Base-by-base conservation (phyloP, 2,888 invertebrate species). In the Dorcus hopei region DNA sequence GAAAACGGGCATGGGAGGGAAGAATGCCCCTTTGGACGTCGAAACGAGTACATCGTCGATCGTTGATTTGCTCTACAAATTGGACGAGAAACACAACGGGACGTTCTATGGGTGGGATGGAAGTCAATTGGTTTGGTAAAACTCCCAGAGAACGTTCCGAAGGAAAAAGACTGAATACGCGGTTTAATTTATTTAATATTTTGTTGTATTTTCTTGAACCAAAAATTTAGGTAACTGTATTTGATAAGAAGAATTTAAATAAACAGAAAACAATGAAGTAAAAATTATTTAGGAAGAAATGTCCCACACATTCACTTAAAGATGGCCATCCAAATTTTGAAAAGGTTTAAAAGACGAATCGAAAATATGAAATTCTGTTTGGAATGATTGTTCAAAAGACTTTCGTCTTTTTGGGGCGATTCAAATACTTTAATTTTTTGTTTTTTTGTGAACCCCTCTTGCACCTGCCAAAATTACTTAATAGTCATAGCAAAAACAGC, bases 1-100 rank as follows among this genome's bases (percentile, higher is more conserved):
- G 6, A 86, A 87, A 74, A 96, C 95, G 0, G 89, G 89, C 65
- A 89, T 95, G 91, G 95, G 95, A 3, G 95, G 95, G 3, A 77
- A 82, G 41, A 87, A 85, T 65, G 95, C 95, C 0, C 88, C 88
- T 0, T 78, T 94, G 38, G 87, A 88, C 52, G 80, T 91, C 1
- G 84, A 87, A 23, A 82, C 85, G 1, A 89, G 91, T 72, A 84
- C 88, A 4, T 72, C 72, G 0, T 81, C 83, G 14, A 87, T 95
- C 58, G 77, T 94, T 14, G 76, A 83, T 5, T 87, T 90, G 3
- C 76, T 95, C 45, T 72, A 78, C 41, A 80, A 79, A 2, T 79
- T 94, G 5, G 81, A 82, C 26, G 85, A 87, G 63, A 72, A 79
- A 5, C 85, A 93, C 65, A 89, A 85, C 67, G 95, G 95, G 1